Evolutionary conservation across 2,797 vertebrate genomes (phyloP), one percentile per base, ranked within the genome.

Genomic region (Peromyscus eremicus): DNA sequence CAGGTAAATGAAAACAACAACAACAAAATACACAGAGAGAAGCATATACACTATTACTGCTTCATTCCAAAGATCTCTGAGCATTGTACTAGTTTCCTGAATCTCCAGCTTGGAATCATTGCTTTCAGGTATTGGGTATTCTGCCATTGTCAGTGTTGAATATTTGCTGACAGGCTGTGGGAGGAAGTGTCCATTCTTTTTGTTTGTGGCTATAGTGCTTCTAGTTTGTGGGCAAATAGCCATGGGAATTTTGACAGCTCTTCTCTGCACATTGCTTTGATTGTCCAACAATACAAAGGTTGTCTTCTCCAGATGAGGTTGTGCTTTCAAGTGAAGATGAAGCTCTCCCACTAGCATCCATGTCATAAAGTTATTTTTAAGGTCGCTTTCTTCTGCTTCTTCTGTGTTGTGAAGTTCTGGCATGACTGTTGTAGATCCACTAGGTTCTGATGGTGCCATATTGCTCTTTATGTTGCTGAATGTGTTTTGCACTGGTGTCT

Each of bases 221-320:
- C 77, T 16, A 75, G 40, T 68, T 37, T 92, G 9, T 76, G 2
- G 23, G 3, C 40, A 52, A 84, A 66, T 43, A 29, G 25, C 27
- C 62, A 52, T 29, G 49, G 77, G 84, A 49, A 76, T 85, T 62
- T 84, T 3, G 75, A 76, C 87, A 71, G 43, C 3, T 82, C 5
- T 86, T 89, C 23, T 46, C 46, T 93, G 52, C 62, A 46, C 4
- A 57, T 64, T 91, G 6, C 73, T 84, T 76, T 77, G 23, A 25
- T 76, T 10, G 0, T 80, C 32, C 11, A 82, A 83, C 10, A 29
- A 64, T 80, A 25, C 34, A 70, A 83, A 70, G 10, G 29, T 4
- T 79, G 32, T 55, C 6, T 37, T 92, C 55, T 77, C 27, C 79
- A 9, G 75, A 64, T 89, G 77, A 97, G 93, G 5, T 66, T 89